A percentile compares a stretch with the other conserved stretches of the same genome.
phyloP scores from a whole-genome alignment of 2,888 invertebrate genomes.

The Clistopyga incitator region DNA sequence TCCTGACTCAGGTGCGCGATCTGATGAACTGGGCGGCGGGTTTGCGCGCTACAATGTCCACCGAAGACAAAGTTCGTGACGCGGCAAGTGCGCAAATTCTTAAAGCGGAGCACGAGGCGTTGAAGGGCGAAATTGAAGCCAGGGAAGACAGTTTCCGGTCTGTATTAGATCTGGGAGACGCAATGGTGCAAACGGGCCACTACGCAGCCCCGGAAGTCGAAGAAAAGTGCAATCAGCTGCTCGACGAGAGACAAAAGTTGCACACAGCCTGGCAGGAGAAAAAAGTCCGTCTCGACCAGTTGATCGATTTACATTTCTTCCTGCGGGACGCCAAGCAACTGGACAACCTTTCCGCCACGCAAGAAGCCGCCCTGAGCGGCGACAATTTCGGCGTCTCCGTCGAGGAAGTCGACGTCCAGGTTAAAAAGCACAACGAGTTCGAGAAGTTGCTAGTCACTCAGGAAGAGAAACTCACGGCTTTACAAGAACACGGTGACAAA shows the following conservation, averaged over 20 bases:
- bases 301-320: slow-evolving; percentile 97
- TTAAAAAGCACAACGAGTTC: slow-evolving; percentile 97
- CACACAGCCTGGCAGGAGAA: slow-evolving; percentile 95
- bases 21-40: slow-evolving; percentile 95
- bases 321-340: slow-evolving; percentile 96
- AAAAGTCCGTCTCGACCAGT: slow-evolving; percentile 94
- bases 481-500: slow-evolving; percentile 94
- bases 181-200: slow-evolving; percentile 94
- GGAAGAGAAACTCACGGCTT: slow-evolving; percentile 93
- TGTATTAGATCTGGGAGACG: slow-evolving; percentile 91
- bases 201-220: slow-evolving; percentile 92
- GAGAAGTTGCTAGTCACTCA: slow-evolving; percentile 95
- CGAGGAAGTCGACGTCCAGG: slow-evolving; percentile 95
- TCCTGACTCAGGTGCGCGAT: slow-evolving; percentile 94
- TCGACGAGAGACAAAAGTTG: slow-evolving; percentile 92
- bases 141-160: slow-evolving; percentile 92
- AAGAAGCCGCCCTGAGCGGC: slow-evolving; percentile 92
- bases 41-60: slow-evolving; percentile 90
- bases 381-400: slow-evolving; percentile 91
- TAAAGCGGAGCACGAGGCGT: slow-evolving; percentile 92
- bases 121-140: slow-evolving; percentile 95
- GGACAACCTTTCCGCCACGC: slow-evolving; percentile 94
- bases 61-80: slow-evolving; percentile 93
- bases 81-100: slow-evolving; percentile 92
- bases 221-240: slow-evolving; percentile 91